Evolutionary conservation across 2,797 vertebrate genomes (phyloP).

Genomic region (Botia almorhae): DNA sequence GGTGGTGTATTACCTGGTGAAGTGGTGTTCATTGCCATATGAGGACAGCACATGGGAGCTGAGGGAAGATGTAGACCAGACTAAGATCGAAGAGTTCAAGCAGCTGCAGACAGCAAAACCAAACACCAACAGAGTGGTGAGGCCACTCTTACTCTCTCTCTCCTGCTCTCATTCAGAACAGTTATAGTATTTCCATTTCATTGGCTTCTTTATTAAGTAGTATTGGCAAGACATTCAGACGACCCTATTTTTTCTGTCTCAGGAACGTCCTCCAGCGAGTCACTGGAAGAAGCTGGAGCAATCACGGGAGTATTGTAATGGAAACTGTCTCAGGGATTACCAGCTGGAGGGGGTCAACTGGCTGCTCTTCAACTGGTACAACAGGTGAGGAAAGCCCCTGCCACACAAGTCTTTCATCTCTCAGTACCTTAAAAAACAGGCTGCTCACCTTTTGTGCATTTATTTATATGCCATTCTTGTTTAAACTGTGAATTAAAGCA

Average conservation of each 20-base stretch:
- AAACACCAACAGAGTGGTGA: conserved; percentile 90
- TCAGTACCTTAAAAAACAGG: neutral
- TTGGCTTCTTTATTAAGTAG: neutral
- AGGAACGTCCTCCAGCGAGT: conserved; percentile 94
- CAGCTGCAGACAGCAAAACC: conserved; percentile 92
- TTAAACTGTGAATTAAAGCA: no score
- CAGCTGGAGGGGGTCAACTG: conserved; percentile 99
- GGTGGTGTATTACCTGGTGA: conserved; percentile 98
- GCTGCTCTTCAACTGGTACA: conserved; percentile 99
- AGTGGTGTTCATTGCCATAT: conserved; percentile 98
- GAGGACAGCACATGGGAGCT: conserved; percentile 99
- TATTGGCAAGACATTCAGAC: neutral
- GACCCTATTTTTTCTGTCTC: neutral
- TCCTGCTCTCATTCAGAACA: neutral
- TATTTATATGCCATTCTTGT: neutral
- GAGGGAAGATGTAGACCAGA: conserved; percentile 96
- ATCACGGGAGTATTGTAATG: conserved; percentile 94
- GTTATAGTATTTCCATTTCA: neutral
- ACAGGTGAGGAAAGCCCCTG: conserved; percentile 82
- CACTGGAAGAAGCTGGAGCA: conserved; percentile 97
- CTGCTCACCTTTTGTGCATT: neutral
- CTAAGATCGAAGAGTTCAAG: conserved; percentile 98
- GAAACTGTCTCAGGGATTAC: conserved; percentile 99
- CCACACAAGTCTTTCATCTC: neutral
- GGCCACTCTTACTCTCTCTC: conserved; percentile 47